These are phyloP conservation scores for Drosophila pseudotakahashii DNA, from an alignment of 2,888 invertebrate species.

Conservation along the genomic window DNA sequence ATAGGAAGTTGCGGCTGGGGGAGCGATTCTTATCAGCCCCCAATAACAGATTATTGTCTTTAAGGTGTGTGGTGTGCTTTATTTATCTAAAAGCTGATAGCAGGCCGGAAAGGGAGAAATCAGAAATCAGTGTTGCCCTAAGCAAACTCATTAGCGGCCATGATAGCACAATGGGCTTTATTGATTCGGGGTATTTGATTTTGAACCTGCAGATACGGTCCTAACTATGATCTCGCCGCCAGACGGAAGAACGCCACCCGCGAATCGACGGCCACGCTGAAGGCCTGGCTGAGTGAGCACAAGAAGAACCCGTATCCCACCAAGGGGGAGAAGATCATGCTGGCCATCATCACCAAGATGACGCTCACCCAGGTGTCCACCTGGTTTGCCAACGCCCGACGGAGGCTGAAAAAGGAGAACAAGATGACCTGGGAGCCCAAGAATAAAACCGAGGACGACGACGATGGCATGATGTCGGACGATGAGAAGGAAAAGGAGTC, in stretches of 20 bases:
- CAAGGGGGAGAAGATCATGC: constrained; percentile 97
- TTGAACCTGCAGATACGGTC: constrained; percentile 90
- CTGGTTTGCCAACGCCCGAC: constrained; percentile 98
- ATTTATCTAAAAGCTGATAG: constrained; percentile 24
- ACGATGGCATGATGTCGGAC: constrained; percentile 93
- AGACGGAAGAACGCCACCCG: constrained; percentile 98
- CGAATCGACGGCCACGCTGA: constrained; percentile 98
- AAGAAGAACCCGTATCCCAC: constrained; percentile 98
- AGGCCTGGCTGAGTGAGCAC: constrained; percentile 98
- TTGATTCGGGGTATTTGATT: constrained; percentile 36
- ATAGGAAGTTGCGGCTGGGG: constrained; percentile 65
- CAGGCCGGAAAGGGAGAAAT: constrained; percentile 14
- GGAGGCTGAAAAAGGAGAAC: constrained; percentile 97
- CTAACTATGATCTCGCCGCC: constrained; percentile 97
- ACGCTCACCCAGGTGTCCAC: constrained; percentile 97
- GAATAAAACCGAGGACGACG: constrained; percentile 95
- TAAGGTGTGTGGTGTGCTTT: constrained; percentile 19
- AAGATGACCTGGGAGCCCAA: constrained; percentile 99
- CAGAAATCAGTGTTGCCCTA: constrained; percentile 6
- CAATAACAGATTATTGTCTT: constrained; percentile 36
- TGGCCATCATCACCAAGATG: constrained; percentile 98
- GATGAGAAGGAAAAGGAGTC: constrained; percentile 94
- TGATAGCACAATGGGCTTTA: constrained; percentile 17
- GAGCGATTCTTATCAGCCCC: constrained; percentile 21
- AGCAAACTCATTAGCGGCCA: constrained; percentile 43